Evolutionary conservation across 2,888 invertebrate species (phyloP).

Genomic region (Globia sparganii): DNA sequence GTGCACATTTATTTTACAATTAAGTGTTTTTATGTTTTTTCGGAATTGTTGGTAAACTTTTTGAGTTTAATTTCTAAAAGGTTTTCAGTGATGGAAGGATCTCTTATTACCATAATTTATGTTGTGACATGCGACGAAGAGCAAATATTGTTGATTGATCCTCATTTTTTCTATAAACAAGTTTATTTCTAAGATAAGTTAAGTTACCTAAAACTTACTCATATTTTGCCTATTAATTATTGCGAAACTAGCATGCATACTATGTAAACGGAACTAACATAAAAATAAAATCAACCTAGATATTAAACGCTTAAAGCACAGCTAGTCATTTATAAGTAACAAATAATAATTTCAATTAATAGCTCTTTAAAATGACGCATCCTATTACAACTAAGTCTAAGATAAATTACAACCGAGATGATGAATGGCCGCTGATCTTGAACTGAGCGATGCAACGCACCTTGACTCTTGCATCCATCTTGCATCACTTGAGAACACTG

Average conservation of each 20-base stretch:
- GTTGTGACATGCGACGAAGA: neutral
- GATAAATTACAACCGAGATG: slow-evolving; percentile 47
- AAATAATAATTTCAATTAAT: slow-evolving; percentile 26
- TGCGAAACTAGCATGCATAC: neutral
- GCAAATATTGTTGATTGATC: neutral
- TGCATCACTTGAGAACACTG: slow-evolving; percentile 56
- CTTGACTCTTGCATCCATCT: slow-evolving; percentile 65
- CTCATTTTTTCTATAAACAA: neutral
- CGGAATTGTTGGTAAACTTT: neutral
- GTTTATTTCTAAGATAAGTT: too few relatives aligned
- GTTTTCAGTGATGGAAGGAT: neutral
- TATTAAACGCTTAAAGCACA: too few relatives aligned
- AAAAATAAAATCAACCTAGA: neutral
- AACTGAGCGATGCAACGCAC: slow-evolving; percentile 61
- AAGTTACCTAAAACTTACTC: too few relatives aligned
- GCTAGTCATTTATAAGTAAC: neutral
- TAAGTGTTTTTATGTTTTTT: slow-evolving; percentile 6
- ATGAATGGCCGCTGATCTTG: slow-evolving; percentile 72
- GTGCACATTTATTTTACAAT: slow-evolving; percentile 20
- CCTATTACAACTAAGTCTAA: slow-evolving; percentile 3
- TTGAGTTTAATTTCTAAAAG: slow-evolving; percentile 6
- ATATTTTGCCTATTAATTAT: neutral
- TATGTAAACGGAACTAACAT: neutral
- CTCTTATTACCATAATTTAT: neutral
- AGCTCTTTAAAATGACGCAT: neutral